Evolutionary conservation across 35 echinoderm and acorn worm species (phyloP).

Genomic region (Ophioderma brevispina): DNA sequence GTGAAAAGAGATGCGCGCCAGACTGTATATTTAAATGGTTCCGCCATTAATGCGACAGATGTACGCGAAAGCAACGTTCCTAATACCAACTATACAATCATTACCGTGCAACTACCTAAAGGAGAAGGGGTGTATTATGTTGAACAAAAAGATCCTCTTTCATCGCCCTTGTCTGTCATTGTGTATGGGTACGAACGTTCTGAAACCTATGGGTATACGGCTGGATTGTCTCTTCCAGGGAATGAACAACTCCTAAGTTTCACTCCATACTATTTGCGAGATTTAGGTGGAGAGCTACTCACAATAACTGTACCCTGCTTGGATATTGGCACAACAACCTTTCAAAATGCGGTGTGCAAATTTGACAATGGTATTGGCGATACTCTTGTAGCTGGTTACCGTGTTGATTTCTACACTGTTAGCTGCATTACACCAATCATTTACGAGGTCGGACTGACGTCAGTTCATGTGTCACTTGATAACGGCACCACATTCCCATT

Average conservation of each 20-base stretch:
- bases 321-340: too few relatives aligned
- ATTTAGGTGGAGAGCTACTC: slow-evolving; percentile 53
- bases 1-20: slow-evolving; percentile 35
- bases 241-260: slow-evolving; percentile 43
- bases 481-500: slow-evolving; percentile 47
- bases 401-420: slow-evolving; percentile 17
- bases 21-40: slow-evolving; percentile 37
- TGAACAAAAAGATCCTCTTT: slow-evolving; percentile 35
- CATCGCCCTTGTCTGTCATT: slow-evolving; percentile 57
- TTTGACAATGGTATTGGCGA: slow-evolving; percentile 16
- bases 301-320: slow-evolving; percentile 67
- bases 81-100: slow-evolving; percentile 37
- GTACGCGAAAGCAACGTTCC: slow-evolving; percentile 6
- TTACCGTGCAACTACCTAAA: slow-evolving; percentile 54
- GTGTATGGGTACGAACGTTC: slow-evolving; percentile 57
- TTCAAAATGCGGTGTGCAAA: slow-evolving; percentile 15
- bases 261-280: slow-evolving; percentile 51
- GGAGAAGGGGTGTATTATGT: slow-evolving; percentile 73
- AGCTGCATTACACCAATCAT: slow-evolving; percentile 44
- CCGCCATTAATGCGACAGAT: neutral
- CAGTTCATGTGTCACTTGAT: slow-evolving; percentile 59
- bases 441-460: slow-evolving; percentile 11
- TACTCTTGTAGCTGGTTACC: neutral
- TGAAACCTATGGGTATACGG: slow-evolving; percentile 67
- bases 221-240: slow-evolving; percentile 61